phyloP scores from a whole-genome alignment of 2,888 invertebrate species.

The Catocala fraxini region DNA sequence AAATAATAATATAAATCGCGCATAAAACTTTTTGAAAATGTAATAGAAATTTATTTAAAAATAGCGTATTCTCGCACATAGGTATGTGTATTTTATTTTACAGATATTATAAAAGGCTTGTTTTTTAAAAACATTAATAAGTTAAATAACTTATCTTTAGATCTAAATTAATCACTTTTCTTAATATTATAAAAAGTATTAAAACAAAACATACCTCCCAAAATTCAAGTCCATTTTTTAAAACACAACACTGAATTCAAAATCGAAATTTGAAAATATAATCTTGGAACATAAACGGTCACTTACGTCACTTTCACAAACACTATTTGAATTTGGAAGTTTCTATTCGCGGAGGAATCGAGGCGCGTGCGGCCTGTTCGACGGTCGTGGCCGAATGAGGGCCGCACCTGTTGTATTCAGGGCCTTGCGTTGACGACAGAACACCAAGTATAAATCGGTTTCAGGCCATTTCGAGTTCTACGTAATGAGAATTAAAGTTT shows the following conservation, averaged over 20 bases:
- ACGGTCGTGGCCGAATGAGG: slow-evolving; percentile 68
- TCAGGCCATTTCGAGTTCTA: slow-evolving; percentile 14
- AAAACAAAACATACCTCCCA: slow-evolving; percentile 40
- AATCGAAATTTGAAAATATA: slow-evolving; percentile 18
- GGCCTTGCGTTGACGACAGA: slow-evolving; percentile 46
- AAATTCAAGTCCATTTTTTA: slow-evolving; percentile 31
- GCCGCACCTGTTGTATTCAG: slow-evolving; percentile 76
- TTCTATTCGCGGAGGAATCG: slow-evolving; percentile 42
- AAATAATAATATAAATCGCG: no score
- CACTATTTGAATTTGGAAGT: slow-evolving; percentile 46
- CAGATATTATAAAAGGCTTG: no score
- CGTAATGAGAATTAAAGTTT: slow-evolving; percentile 12
- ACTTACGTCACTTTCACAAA: slow-evolving; percentile 44
- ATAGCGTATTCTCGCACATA: no score
- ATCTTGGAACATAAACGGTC: slow-evolving; percentile 26
- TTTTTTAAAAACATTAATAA: no score
- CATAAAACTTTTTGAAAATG: no score
- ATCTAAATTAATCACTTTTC: background rate
- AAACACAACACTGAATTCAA: slow-evolving; percentile 24
- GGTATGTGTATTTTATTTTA: no score
- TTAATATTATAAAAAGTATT: background rate
- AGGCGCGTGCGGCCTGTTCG: slow-evolving; percentile 65
- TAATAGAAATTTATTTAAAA: no score
- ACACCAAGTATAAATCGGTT: slow-evolving; percentile 36
- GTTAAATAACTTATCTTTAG: no score